Conservation (phyloP, 1,140 invertebrate genomes). For the Leptinotarsa defecta region DNA sequence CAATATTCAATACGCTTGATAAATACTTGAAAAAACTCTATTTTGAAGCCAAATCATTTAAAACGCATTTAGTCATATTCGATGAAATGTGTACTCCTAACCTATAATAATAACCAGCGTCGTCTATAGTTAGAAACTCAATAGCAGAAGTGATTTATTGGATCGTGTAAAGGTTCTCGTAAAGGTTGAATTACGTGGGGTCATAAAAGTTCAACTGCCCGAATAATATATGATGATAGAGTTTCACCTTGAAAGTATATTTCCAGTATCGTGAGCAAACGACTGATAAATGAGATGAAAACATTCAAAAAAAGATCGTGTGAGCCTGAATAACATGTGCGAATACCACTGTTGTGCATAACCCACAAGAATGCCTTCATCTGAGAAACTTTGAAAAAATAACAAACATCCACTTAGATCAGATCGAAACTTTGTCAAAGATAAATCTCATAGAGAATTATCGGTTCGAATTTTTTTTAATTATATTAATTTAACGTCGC, state of each 20-base stretch:
- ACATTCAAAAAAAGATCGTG: no score
- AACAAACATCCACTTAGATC: no score
- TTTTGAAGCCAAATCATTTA: not conserved
- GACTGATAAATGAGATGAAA: no score
- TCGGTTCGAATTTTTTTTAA: not conserved
- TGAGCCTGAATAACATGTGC: no score
- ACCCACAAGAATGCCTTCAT: no score
- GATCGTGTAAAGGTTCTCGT: not conserved
- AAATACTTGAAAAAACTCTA: not conserved
- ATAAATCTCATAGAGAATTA: no score
- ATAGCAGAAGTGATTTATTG: not conserved
- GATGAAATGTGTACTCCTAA: not conserved
- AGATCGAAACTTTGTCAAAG: no score
- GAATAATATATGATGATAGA: not conserved
- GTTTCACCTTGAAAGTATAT: not conserved
- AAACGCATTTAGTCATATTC: not conserved
- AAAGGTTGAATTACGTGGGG: not conserved
- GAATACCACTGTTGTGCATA: no score
- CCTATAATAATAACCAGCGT: no score
- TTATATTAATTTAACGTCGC: not conserved
- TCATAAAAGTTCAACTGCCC: not conserved
- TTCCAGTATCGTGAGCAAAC: no score
- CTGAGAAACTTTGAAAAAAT: no score
- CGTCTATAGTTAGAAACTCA: not conserved
- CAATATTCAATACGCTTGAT: no score